Evolutionary conservation across 2,797 vertebrate genomes (phyloP).

Genomic region (Xenopus petersii): DNA sequence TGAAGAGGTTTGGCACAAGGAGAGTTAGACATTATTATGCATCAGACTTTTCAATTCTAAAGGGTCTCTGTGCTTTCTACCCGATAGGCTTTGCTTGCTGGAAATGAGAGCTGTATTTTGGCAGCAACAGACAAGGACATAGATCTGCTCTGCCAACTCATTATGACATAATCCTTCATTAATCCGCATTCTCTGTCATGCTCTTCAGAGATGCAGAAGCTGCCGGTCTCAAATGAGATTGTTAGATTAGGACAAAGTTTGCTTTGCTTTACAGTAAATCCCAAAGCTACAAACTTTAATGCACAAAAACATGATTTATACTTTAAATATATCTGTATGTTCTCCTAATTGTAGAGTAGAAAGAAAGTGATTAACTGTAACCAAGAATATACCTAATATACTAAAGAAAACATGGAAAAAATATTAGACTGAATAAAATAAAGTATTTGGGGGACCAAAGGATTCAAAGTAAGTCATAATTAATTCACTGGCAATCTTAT

Average conservation of each 20-base stretch:
- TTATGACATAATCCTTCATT: constrained; percentile 85
- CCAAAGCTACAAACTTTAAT: no score
- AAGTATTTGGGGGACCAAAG: no score
- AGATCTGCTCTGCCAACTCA: constrained; percentile 72
- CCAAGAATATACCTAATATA: no score
- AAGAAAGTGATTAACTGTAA: no score
- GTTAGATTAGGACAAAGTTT: constrained; percentile 73
- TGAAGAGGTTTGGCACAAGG: constrained; percentile 74
- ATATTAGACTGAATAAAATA: no score
- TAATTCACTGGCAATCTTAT: no score
- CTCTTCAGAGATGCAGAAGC: constrained; percentile 32
- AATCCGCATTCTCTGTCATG: constrained; percentile 79
- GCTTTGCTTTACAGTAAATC: constrained; percentile 43
- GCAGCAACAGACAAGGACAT: constrained; percentile 69
- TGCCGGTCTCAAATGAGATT: constrained; percentile 7
- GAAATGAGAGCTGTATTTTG: constrained; percentile 87
- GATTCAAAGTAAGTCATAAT: no score
- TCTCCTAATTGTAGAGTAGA: no score
- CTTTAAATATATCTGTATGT: no score
- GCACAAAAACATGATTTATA: no score
- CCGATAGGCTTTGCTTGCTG: constrained; percentile 86
- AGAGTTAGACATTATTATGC: constrained; percentile 84
- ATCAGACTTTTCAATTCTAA: constrained; percentile 76
- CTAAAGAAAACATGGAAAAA: no score
- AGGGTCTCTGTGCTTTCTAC: constrained; percentile 81